Base-by-base conservation (phyloP, 2,888 invertebrate genomes). In the Parnassius glacialis region DNA sequence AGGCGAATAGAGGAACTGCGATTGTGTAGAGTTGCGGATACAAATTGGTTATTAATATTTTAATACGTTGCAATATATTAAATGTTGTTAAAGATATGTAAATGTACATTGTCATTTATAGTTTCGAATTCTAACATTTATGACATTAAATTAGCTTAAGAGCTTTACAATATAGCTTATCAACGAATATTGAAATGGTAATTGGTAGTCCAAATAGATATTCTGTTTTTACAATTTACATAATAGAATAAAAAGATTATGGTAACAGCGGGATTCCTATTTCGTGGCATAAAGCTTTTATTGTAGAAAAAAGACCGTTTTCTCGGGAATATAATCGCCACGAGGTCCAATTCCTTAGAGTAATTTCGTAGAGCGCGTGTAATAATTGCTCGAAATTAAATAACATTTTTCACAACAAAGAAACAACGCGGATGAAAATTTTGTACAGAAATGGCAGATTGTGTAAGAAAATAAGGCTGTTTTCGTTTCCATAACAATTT, bases 321-420 rank as follows among this genome's bases (percentile, higher is more conserved):
- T 77, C 75, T 70, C 73, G 70, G 69, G 80, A 81, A 85, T 84
- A 85, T 85, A 86, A 83, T 80, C 83, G 80, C 83, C 83, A 80
- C 79, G 78, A 79, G 79, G 75, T 81, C 79, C 80, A 86, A 88
- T 90, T 87, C 90, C 90, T 89, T 84, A 71, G 89, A 88, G 90
- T 90, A 90, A 90, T 90, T 89, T 81, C 80, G 87, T 82, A 85
- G 84, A 90, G 85, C 86, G 87, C 85, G 83, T 86, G 87, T 88
- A 90, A 90, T 90, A 87, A 90, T 90, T 90, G 89, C 85, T 79
- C 70, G 74, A 86, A 90, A 90, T 90, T 89, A 90, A 90, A 90
- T 89, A 87, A 87, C 80, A 89, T 84, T 86, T 85, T 87, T 88
- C 85, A 86, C 84, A 85, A 88, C 84, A 86, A 84, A 85, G 85